phyloP scores from a whole-genome alignment of 2,888 invertebrate species.

The Ctenicera cuprea region DNA sequence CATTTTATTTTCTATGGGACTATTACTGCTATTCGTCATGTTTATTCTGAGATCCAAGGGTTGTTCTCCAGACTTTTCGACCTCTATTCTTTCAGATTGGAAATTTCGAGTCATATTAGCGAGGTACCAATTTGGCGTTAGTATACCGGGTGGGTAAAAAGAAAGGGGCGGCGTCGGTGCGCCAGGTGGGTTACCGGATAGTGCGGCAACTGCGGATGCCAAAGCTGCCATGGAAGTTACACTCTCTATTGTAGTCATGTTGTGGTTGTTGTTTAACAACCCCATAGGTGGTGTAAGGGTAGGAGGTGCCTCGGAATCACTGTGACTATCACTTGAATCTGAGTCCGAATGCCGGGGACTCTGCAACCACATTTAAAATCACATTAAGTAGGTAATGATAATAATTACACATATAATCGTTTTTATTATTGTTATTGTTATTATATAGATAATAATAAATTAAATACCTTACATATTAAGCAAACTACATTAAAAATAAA shows the following conservation, averaged over 20 bases:
- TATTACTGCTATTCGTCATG: conserved; percentile 75
- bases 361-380: conserved; percentile 68
- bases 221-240: conserved; percentile 82
- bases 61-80: conserved; percentile 76
- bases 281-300: conserved; percentile 68
- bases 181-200: conserved; percentile 64
- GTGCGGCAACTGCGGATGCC: conserved; percentile 79
- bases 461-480: too few relatives aligned
- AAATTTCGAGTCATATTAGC: conserved; percentile 75
- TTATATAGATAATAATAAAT: too few relatives aligned
- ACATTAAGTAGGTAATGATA: background rate
- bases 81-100: conserved; percentile 63
- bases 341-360: conserved; percentile 82
- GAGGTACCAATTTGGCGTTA: conserved; percentile 69
- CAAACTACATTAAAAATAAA: too few relatives aligned
- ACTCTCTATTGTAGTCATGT: conserved; percentile 77
- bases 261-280: conserved; percentile 58
- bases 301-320: conserved; percentile 74
- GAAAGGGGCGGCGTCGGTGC: conserved; percentile 65
- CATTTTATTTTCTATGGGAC: conserved; percentile 64
- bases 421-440: too few relatives aligned
- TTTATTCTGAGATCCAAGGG: conserved; percentile 91
- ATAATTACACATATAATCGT: too few relatives aligned
- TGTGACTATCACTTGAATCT: conserved; percentile 78
- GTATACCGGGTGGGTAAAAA: conserved; percentile 67